Evolutionary conservation across 2,888 invertebrate genomes (phyloP).

Genomic region (Callinectes sapidus): DNA sequence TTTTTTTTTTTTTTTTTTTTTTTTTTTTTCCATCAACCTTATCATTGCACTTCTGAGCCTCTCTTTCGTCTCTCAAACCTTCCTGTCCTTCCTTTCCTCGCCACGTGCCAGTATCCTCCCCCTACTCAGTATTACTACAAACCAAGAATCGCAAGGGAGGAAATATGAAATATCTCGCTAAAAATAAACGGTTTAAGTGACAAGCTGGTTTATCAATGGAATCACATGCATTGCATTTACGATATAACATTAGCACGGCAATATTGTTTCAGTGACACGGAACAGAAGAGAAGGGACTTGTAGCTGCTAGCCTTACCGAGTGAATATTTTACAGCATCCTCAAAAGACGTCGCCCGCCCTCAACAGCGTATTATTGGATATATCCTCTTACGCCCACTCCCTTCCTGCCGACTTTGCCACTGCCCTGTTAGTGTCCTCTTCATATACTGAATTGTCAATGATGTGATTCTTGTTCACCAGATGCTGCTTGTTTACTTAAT

Average conservation of each 20-base stretch:
- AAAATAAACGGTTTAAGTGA: background rate
- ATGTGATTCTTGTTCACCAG: background rate
- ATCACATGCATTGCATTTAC: background rate
- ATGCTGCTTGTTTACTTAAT: background rate
- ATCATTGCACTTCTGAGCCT: background rate
- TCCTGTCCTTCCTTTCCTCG: background rate
- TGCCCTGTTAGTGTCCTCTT: background rate
- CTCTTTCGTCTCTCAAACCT: background rate
- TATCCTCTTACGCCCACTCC: background rate
- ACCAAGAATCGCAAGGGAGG: background rate
- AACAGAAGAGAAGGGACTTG: background rate
- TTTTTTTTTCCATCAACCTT: background rate
- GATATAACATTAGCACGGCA: background rate
- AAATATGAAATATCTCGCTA: background rate
- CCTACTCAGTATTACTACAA: background rate
- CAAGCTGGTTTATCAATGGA: background rate
- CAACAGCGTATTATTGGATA: background rate
- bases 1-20: background rate
- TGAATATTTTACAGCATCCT: constrained; percentile 28
- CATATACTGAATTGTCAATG: background rate
- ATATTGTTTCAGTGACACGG: background rate
- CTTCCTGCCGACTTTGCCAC: background rate
- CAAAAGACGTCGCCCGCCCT: background rate
- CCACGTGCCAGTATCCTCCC: background rate
- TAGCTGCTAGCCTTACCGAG: background rate